Conservation (phyloP, 1,140 invertebrate genomes). For the roundworm (Caenorhabditis elegans) region WBcel235 BX284602.5:6271501-6272000, state of each 20-base stretch:
- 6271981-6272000: slow-evolving; percentile 84
- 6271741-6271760: slow-evolving; percentile 51
- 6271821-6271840: slow-evolving; percentile 82
- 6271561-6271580: slow-evolving; percentile 28
- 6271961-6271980: slow-evolving; percentile 81
- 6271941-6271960: slow-evolving; percentile 66
- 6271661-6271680: slow-evolving; percentile 50
- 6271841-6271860: slow-evolving; percentile 81
- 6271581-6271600: slow-evolving; percentile 57
- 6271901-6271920: slow-evolving; percentile 40
- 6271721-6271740: slow-evolving; percentile 67
- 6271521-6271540: not conserved
- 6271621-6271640: slow-evolving; percentile 55
- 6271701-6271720: slow-evolving; percentile 27
- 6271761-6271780: slow-evolving; percentile 50
- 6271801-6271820: slow-evolving; percentile 75
- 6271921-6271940: slow-evolving; percentile 51
- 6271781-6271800: slow-evolving; percentile 43
- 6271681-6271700: not conserved
- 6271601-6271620: slow-evolving; percentile 56
- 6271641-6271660: slow-evolving; percentile 60
- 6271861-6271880: slow-evolving; percentile 65
- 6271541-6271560: not conserved
- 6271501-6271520: slow-evolving; percentile 44
- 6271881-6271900: slow-evolving; percentile 43